Evolutionary conservation across 2,888 invertebrate genomes (phyloP), one percentile per base, ranked within the genome.

Genomic region (Autographa gamma): DNA sequence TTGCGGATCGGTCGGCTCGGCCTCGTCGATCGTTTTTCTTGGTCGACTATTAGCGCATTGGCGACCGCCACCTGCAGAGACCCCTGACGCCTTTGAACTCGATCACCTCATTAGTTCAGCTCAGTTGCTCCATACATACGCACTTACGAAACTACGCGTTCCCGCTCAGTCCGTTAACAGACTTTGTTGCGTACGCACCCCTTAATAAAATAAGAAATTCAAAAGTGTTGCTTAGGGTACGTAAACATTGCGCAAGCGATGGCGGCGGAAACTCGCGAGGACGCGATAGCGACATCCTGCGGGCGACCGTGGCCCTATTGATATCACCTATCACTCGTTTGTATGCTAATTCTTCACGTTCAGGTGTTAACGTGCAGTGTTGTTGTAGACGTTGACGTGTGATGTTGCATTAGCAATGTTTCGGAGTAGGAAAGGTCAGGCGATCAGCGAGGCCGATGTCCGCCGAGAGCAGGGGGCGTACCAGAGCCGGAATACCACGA

Each of bases 271-370:
- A 87, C 86, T 78, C 69, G 76, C 92, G 90, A 93, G 93, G 93
- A 87, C 93, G 91, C 90, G 92, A 91, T 95, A 93, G 86, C 88
- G 87, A 84, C 88, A 91, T 94, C 93, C 94, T 95, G 95, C 95
- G 95, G 95, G 95, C 90, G 95, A 77, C 95, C 95, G 87, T 95
- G 95, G 94, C 95, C 92, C 91, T 90, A 93, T 93, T 95, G 92
- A 93, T 93, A 89, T 88, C 91, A 91, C 83, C 89, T 91, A 93
- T 91, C 91, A 87, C 85, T 86, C 83, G 88, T 94, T 93, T 91
- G 87, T 91, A 95, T 95, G 95, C 93, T 90, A 95, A 95, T 95
- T 76, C 77, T 77, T 86, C 76, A 74, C 79, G 85, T 81, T 85
- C 90, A 92, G 91, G 91, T 93, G 92, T 82, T 74, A 87, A 86